Percentiles rank a stretch among this genome's conserved stretches.
Conservation (phyloP, 1,140 invertebrate species). For the Ruditapes philippinarum region DNA sequence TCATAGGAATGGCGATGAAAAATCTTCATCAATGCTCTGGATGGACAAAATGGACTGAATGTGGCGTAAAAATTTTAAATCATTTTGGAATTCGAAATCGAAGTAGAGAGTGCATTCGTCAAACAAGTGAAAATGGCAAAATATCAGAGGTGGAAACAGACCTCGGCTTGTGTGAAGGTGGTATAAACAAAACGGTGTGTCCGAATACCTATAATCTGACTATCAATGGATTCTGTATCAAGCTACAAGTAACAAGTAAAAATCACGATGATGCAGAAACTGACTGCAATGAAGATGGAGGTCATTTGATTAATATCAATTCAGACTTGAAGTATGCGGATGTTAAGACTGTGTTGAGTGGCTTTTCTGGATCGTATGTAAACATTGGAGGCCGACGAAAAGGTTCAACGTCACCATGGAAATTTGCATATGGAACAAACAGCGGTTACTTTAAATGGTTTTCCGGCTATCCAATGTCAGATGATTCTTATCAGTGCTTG, state of each 20-base stretch:
- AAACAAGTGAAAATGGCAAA: neutral
- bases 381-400: neutral
- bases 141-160: neutral
- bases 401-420: neutral
- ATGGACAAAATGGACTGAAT: constrained; percentile 12
- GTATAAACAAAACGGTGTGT: neutral
- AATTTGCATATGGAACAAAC: neutral
- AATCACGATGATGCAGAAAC: neutral
- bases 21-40: neutral
- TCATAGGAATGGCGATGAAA: neutral
- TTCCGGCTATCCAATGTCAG: neutral
- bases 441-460: neutral
- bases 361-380: neutral
- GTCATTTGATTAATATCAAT: neutral
- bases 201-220: neutral
- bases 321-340: neutral
- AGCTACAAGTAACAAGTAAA: neutral
- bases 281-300: neutral
- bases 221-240: constrained; percentile 13
- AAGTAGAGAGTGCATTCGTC: neutral
- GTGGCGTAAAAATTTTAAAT: neutral
- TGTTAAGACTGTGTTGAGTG: neutral
- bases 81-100: neutral
- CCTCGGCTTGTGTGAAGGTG: neutral
- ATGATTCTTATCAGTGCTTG: neutral